phyloP scores from a whole-genome alignment of 1,140 invertebrate species.

The Drosophila micromelanica region DNA sequence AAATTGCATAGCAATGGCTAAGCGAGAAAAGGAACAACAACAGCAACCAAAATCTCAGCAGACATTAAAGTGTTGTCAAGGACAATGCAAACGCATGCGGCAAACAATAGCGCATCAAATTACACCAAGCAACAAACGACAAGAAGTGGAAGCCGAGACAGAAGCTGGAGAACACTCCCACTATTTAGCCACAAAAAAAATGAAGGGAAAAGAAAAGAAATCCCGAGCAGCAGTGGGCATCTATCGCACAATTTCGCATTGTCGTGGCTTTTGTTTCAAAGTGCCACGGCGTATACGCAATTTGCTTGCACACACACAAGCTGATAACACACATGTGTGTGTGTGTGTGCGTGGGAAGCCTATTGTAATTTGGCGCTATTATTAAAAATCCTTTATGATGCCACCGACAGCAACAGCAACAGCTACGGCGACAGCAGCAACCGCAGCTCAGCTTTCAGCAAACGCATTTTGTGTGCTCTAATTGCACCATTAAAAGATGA shows the following conservation, averaged over 20 bases:
- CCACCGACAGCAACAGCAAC: conserved; percentile 45
- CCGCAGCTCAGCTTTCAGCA: conserved; percentile 75
- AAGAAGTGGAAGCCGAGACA: conserved; percentile 24
- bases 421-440: conserved; percentile 48
- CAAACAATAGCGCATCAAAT: conserved; percentile 77
- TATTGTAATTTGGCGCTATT: conserved; percentile 81
- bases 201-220: background rate
- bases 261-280: conserved; percentile 81
- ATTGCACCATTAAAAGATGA: conserved; percentile 82
- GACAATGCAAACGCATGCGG: conserved; percentile 67
- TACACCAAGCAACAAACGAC: conserved; percentile 71
- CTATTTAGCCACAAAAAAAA: conserved; percentile 13
- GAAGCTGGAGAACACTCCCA: conserved; percentile 27
- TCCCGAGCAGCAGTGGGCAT: conserved; percentile 23
- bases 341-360: conserved; percentile 46
- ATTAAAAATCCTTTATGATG: conserved; percentile 82
- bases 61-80: conserved; percentile 47
- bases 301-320: conserved; percentile 47
- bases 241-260: conserved; percentile 61
- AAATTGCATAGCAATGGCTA: conserved; percentile 74
- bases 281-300: conserved; percentile 79
- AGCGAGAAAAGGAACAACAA: conserved; percentile 36
- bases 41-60: conserved; percentile 56
- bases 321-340: conserved; percentile 24
- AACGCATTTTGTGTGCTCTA: conserved; percentile 79